phyloP scores from a whole-genome alignment of 2,113 vertebrate genomes.

The Tamias sibiricus region DNA sequence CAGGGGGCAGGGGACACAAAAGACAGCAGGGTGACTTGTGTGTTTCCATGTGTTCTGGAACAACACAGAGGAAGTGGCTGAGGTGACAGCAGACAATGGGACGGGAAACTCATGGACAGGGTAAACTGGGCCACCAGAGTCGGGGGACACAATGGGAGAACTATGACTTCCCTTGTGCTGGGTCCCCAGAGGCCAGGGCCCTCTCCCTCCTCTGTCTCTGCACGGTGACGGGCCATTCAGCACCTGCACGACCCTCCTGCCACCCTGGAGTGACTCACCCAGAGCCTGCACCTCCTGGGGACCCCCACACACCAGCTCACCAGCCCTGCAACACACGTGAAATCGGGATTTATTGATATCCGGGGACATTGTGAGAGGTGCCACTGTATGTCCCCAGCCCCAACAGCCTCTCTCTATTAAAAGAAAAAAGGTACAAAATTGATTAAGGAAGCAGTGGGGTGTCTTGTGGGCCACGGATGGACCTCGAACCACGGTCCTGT shows the following conservation, averaged over 20 bases:
- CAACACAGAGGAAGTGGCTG: conserved; percentile 56
- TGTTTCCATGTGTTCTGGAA: neutral
- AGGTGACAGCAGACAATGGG: conserved; percentile 2
- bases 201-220: neutral
- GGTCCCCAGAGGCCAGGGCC: fast-evolving
- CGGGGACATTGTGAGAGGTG: neutral
- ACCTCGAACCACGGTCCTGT: fast-evolving
- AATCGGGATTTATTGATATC: neutral
- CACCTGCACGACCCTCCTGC: neutral
- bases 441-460: neutral
- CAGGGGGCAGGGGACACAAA: conserved; percentile 23
- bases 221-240: neutral
- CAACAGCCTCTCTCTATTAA: neutral
- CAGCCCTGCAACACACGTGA: neutral
- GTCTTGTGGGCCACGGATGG: neutral
- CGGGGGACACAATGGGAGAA: neutral
- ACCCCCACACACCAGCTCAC: fast-evolving
- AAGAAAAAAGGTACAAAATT: neutral
- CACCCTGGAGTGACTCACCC: conserved; percentile 5
- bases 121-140: neutral
- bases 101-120: neutral
- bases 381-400: neutral
- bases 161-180: fast-evolving
- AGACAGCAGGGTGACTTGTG: neutral
- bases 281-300: neutral